These are phyloP conservation scores for Pristionchus japonicus DNA, from an alignment of 2,888 invertebrate genomes.

Conservation along the genomic window DNA sequence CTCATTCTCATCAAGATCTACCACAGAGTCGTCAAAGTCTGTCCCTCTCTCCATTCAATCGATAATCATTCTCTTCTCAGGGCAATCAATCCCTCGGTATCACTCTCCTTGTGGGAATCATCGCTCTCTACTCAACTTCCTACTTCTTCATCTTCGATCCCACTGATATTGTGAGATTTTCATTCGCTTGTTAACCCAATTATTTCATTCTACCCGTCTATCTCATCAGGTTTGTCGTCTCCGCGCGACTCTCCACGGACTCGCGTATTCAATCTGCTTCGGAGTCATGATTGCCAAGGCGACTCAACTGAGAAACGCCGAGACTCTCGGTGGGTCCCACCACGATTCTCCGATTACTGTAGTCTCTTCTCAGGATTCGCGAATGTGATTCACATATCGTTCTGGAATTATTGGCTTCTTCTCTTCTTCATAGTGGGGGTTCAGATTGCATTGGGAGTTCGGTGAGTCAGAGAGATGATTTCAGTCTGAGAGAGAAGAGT, in stretches of 20 bases:
- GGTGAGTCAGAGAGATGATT: slow-evolving; percentile 47
- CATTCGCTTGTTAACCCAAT: not conserved
- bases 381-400: slow-evolving; percentile 67
- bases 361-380: slow-evolving; percentile 54
- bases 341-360: not conserved
- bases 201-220: not conserved
- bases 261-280: slow-evolving; percentile 72
- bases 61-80: slow-evolving; percentile 45
- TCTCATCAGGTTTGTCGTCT: slow-evolving; percentile 55
- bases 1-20: slow-evolving; percentile 47
- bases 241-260: slow-evolving; percentile 65
- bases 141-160: slow-evolving; percentile 72
- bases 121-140: slow-evolving; percentile 67
- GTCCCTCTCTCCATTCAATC: not conserved
- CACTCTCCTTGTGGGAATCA: slow-evolving; percentile 70
- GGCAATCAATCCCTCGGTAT: slow-evolving; percentile 75
- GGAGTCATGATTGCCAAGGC: slow-evolving; percentile 75
- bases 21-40: slow-evolving; percentile 31
- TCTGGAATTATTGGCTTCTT: slow-evolving; percentile 75
- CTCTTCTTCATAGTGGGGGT: slow-evolving; percentile 73
- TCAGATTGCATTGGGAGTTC: slow-evolving; percentile 68
- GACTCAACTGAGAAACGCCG: slow-evolving; percentile 71
- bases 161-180: slow-evolving; percentile 57
- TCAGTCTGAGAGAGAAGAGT: not conserved
- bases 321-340: slow-evolving; percentile 60